Evolutionary conservation across 1,140 invertebrate species (phyloP).

Genomic region (Heliconius melpomene): DNA sequence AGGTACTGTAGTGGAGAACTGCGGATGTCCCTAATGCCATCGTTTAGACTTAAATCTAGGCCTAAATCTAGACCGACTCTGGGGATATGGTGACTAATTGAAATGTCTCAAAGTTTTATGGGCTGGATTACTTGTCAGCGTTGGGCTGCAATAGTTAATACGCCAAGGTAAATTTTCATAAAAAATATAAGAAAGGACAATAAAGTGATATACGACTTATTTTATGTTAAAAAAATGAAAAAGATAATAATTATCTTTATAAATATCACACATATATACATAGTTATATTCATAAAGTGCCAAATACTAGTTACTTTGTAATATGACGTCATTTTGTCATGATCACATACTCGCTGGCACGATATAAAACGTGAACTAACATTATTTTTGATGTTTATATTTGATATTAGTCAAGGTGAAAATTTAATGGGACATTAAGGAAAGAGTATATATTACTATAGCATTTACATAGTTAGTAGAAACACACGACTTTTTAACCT

Average conservation of each 20-base stretch:
- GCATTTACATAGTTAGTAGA: no score
- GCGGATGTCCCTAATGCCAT: slow-evolving; percentile 34
- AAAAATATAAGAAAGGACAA: no score
- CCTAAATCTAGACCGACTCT: slow-evolving; percentile 1
- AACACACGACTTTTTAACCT: no score
- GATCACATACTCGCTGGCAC: neutral
- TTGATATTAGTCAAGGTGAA: neutral
- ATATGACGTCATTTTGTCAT: neutral
- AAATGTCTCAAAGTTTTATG: neutral
- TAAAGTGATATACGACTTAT: no score
- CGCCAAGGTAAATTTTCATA: no score
- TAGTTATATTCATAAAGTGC: neutral
- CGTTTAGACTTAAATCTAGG: slow-evolving; percentile 21
- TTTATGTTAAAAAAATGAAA: no score
- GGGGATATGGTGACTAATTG: slow-evolving; percentile 1
- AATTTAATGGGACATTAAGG: no score
- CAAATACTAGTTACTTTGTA: neutral
- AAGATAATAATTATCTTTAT: neutral
- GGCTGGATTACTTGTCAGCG: neutral
- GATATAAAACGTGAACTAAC: neutral
- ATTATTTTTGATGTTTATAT: neutral
- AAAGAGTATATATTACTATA: no score
- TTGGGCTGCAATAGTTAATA: no score
- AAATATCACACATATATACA: neutral
- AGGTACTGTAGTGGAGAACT: slow-evolving; percentile 32